A percentile compares a stretch with the other conserved stretches of the same genome.
These are phyloP conservation scores for Epistrophe grossulariae DNA, from an alignment of 2,888 invertebrate species.

Conservation along the genomic window DNA sequence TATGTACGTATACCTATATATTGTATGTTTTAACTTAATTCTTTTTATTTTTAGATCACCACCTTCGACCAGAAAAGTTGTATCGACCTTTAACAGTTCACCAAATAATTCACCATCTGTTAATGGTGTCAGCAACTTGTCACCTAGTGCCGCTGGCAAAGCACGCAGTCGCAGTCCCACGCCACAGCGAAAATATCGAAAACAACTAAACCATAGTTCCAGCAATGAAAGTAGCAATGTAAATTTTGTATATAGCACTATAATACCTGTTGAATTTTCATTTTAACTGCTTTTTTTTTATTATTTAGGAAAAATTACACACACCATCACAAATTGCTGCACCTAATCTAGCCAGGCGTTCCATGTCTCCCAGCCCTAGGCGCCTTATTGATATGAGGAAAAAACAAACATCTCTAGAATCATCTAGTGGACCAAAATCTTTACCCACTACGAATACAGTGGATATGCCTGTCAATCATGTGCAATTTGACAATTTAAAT, in stretches of 20 bases:
- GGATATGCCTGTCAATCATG: slow-evolving; percentile 72
- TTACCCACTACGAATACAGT: slow-evolving; percentile 76
- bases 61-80: slow-evolving; percentile 81
- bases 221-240: slow-evolving; percentile 53
- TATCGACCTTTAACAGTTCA: slow-evolving; percentile 78
- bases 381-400: slow-evolving; percentile 81
- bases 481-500: slow-evolving; percentile 78
- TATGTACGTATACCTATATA: no score
- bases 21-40: not conserved
- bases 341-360: slow-evolving; percentile 81
- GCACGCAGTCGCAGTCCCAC: slow-evolving; percentile 85
- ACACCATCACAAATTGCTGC: slow-evolving; percentile 77
- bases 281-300: not conserved
- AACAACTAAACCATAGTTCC: slow-evolving; percentile 78
- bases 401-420: slow-evolving; percentile 82
- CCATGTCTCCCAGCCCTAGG: slow-evolving; percentile 83
- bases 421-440: slow-evolving; percentile 79
- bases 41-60: slow-evolving; percentile 81
- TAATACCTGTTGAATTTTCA: not conserved
- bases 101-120: slow-evolving; percentile 70
- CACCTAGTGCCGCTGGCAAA: slow-evolving; percentile 79
- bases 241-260: slow-evolving; percentile 1
- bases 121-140: slow-evolving; percentile 76
- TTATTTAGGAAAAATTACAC: slow-evolving; percentile 61
- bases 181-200: slow-evolving; percentile 84